phyloP scores from a whole-genome alignment of 1,140 invertebrate genomes.

The Bombus consobrinus region DNA sequence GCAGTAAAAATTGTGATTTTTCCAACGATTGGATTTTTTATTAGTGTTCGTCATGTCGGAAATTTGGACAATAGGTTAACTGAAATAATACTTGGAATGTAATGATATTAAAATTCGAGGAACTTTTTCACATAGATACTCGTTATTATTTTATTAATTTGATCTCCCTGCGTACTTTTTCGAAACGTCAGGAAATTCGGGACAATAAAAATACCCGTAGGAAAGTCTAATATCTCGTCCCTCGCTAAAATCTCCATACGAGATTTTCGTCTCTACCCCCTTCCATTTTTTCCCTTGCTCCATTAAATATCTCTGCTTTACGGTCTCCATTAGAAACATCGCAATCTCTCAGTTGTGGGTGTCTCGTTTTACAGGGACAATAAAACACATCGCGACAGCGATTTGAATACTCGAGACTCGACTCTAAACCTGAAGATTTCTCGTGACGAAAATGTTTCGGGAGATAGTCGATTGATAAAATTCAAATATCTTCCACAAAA shows the following conservation, averaged over 20 bases:
- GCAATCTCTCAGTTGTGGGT: constrained; percentile 19
- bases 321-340: constrained; percentile 34
- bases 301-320: constrained; percentile 43
- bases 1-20: too few species aligned
- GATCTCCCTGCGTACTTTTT: not conserved
- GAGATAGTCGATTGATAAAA: not conserved
- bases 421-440: not conserved
- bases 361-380: constrained; percentile 11
- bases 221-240: not conserved
- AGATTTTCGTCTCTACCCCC: not conserved
- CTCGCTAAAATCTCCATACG: not conserved
- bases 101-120: too few species aligned
- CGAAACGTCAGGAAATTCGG: not conserved
- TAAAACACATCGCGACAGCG: constrained; percentile 23
- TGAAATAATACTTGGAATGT: too few species aligned
- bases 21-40: too few species aligned
- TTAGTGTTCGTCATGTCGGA: too few species aligned
- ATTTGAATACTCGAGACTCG: constrained; percentile 23
- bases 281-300: not conserved
- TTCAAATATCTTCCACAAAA: not conserved
- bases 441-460: not conserved
- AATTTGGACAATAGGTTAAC: too few species aligned
- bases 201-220: not conserved
- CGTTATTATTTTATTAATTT: too few species aligned
- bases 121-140: too few species aligned